phyloP scores from a whole-genome alignment of 2,888 invertebrate species.

The Plagiodera versicolora region DNA sequence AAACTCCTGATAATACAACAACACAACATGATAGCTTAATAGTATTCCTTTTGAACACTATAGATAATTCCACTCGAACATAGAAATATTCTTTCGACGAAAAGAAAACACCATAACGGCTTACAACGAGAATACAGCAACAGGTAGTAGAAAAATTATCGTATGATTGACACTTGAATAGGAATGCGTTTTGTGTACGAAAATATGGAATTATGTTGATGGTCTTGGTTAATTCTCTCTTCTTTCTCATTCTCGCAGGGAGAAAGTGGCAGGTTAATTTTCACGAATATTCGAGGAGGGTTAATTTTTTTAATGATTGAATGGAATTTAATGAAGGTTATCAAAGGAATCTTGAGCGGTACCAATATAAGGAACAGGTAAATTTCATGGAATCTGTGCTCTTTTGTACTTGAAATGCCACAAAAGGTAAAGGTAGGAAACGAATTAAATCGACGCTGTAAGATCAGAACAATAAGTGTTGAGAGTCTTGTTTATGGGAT shows the following conservation, averaged over 20 bases:
- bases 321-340: slow-evolving; percentile 2
- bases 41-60: not conserved
- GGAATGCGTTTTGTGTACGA: slow-evolving; percentile 33
- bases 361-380: not conserved
- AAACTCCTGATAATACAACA: not conserved
- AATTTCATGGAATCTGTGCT: too few relatives aligned
- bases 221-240: slow-evolving; percentile 34
- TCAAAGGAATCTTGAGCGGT: not conserved
- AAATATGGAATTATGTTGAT: slow-evolving; percentile 37
- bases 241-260: slow-evolving; percentile 17
- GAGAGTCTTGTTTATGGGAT: too few relatives aligned
- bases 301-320: slow-evolving; percentile 21
- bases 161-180: slow-evolving; percentile 40
- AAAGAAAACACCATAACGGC: not conserved
- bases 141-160: slow-evolving; percentile 28
- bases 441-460: too few relatives aligned
- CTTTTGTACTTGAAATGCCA: too few relatives aligned
- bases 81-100: not conserved
- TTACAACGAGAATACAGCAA: not conserved
- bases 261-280: slow-evolving; percentile 26
- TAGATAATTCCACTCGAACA: not conserved
- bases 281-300: not conserved
- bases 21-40: not conserved
- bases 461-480: too few relatives aligned
- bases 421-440: too few relatives aligned